Evolutionary conservation across 2,888 invertebrate genomes (phyloP), one percentile per base, ranked within the genome.

Genomic region (Mallateleia sp.): DNA sequence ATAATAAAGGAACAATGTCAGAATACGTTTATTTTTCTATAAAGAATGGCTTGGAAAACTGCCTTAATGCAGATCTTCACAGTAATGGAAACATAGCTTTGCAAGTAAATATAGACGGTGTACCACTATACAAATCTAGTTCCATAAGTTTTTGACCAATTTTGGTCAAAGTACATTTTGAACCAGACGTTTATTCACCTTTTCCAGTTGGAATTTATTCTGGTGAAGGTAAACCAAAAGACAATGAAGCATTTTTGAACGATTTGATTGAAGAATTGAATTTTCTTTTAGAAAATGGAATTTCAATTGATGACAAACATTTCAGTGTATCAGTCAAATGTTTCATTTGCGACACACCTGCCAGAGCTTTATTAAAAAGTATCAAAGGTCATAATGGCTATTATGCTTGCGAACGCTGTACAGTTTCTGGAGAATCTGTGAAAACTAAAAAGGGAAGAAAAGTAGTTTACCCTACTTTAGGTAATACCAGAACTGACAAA

Each of bases 141-240:
- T 9, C 22, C 0, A 75, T 45, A 22, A 66, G 84, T 22, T 87
- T 89, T 64, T 89, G 87, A 83, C 86, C 89, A 47, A 82, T 89
- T 25, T 75, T 89, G 20, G 74, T 82, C 38, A 89, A 82, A 77
- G 69, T 89, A 24, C 62, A 69, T 72, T 81, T 64, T 28, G n/a
- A 77, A 42, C 82, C 83, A 3, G 78, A 88, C 64, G 52, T 88
- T 5, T 89, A 89, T 50, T 32, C 71, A 25, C 87, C 87, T 9
- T 89, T 89, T 75, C 82, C 84, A n/a, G 56, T 90, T n/a, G 85
- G 84, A 42, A 85, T 89, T 62, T 91, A 85, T 72, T 60, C 64
- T 8, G 91, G 89, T 9, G 72, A 84, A 25, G 75, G 74, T 18
- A 91, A 91, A 77, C 90, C 90, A 1, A 86, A 85, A 64, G 22